Evolutionary conservation across 1,140 invertebrate species (phyloP).

Genomic region (Choristoneura fumiferana): DNA sequence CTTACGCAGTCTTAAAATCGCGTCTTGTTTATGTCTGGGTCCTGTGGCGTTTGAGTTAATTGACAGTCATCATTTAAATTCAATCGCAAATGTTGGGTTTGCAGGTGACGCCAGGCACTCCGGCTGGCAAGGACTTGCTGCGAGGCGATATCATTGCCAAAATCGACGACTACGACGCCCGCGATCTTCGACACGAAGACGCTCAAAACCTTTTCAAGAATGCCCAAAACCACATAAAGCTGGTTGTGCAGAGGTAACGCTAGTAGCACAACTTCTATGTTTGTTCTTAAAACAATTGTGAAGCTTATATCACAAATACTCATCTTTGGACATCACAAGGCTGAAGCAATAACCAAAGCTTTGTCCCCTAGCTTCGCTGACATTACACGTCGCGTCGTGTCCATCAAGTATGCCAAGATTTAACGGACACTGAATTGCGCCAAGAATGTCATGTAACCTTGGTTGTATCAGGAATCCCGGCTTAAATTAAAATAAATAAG

Average conservation of each 20-base stretch:
- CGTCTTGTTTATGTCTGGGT: constrained; percentile 11
- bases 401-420: neutral
- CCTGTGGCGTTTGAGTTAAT: neutral
- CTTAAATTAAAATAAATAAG: constrained; percentile 2
- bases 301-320: neutral
- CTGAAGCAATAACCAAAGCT: neutral
- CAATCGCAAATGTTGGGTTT: constrained; percentile 32
- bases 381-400: neutral
- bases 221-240: constrained; percentile 83
- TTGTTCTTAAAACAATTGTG: too few relatives aligned
- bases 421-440: neutral
- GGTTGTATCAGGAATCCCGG: neutral
- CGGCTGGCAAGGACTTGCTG: constrained; percentile 89
- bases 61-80: neutral
- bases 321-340: neutral
- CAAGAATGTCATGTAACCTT: constrained; percentile 4
- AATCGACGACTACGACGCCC: constrained; percentile 92
- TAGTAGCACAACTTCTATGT: too few relatives aligned
- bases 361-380: neutral
- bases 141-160: constrained; percentile 94
- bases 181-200: constrained; percentile 92
- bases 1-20: neutral
- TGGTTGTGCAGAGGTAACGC: constrained; percentile 82
- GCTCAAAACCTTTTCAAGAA: constrained; percentile 93
- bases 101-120: constrained; percentile 83